These are phyloP conservation scores for Calosoma granatense DNA, from an alignment of 1,140 invertebrate genomes.

Conservation along the genomic window DNA sequence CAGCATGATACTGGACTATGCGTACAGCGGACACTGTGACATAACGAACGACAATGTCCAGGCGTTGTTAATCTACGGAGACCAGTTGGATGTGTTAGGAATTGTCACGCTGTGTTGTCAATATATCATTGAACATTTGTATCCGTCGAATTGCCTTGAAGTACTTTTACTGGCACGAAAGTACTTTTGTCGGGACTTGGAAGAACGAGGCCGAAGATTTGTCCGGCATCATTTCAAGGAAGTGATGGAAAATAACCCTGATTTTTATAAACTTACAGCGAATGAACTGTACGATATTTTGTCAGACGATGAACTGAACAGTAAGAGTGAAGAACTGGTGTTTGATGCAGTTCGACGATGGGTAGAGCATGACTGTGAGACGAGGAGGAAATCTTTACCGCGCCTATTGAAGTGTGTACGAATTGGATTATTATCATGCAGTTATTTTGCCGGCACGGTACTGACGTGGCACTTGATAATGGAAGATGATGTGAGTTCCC, in stretches of 20 bases:
- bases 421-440: constrained; percentile 52
- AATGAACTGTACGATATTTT: constrained; percentile 46
- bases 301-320: constrained; percentile 52
- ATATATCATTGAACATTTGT: constrained; percentile 38
- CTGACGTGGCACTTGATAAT: constrained; percentile 43
- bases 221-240: constrained; percentile 41
- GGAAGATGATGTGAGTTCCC: constrained; percentile 37
- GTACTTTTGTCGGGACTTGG: constrained; percentile 52
- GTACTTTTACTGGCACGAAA: constrained; percentile 60
- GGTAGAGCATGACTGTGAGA: constrained; percentile 42
- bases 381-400: constrained; percentile 41
- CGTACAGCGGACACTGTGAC: constrained; percentile 50
- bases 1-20: constrained; percentile 51
- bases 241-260: constrained; percentile 40
- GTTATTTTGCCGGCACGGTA: constrained; percentile 52
- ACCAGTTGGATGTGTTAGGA: constrained; percentile 51
- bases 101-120: constrained; percentile 55
- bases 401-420: constrained; percentile 51
- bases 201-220: constrained; percentile 40
- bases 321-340: constrained; percentile 54
- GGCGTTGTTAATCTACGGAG: constrained; percentile 45
- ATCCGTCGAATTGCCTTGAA: constrained; percentile 36
- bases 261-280: constrained; percentile 41
- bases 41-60: constrained; percentile 50
- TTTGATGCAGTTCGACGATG: constrained; percentile 55